Evolutionary conservation across 2,888 invertebrate genomes (phyloP), one percentile per base, ranked within the genome.

Genomic region (Megalurothrips usitatus): DNA sequence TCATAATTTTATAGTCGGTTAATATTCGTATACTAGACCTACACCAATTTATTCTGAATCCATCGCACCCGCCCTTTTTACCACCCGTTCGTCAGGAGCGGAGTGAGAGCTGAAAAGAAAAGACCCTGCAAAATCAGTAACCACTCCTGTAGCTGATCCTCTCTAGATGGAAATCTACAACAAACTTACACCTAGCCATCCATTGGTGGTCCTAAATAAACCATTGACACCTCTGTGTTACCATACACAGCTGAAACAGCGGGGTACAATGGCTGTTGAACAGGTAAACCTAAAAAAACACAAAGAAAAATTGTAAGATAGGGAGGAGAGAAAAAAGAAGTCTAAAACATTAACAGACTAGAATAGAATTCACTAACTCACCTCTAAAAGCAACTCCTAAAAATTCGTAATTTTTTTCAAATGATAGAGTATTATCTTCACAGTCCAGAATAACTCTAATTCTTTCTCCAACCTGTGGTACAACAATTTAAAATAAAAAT

Each of bases 161-260:
- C n/a, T n/a, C n/a, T n/a, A n/a, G 34, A 43, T 43, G 34, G 6
- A 43, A 6, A 43, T 43, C 34, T 43, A 43, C 6, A 43, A 43
- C 6, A 43, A 43, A 43, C 34, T 43, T 6, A 43, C 34, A 43
- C 3, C 93, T 92, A 97, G 89, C 98, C 98, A 91, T 98, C 97
- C 86, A 97, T 88, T n/a, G 99, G 98, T 83, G 94, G 93, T 83
- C 99, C 99, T 85, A 98, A 89, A 88, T 99, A 99, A 78, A 98
- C 96, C 98, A 99, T 98, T 63, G 98, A 97, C 75, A 99, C 97
- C 91, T 99, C 98, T 79, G 98, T 99, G 87, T 99, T 99, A 82
- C 99, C 99, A 89, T 99, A 99, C 17, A 99, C 99, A 82, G 98
- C 98, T 80, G 98, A 98, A 81, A 98, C 96, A 82, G 98, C 95